Evolutionary conservation across 2,797 vertebrate species (phyloP).

Genomic region (Phoxinus dragarum): DNA sequence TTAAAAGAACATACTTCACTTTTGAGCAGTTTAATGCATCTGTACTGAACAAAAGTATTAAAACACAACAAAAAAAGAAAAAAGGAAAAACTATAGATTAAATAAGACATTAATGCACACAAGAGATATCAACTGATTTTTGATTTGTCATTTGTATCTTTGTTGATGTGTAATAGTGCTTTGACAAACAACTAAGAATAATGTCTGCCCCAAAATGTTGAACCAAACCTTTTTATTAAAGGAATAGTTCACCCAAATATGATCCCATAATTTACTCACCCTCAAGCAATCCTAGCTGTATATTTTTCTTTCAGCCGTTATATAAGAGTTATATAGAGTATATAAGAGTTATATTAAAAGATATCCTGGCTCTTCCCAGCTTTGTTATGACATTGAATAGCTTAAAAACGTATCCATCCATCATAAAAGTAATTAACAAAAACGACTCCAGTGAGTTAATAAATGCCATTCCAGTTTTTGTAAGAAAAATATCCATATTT

Average conservation of each 20-base stretch:
- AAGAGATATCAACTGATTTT: neutral
- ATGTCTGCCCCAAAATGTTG: neutral
- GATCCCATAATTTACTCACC: too few species aligned
- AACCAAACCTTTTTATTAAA: neutral
- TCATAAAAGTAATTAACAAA: too few species aligned
- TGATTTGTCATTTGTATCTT: neutral
- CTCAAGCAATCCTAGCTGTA: too few species aligned
- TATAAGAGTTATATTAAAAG: too few species aligned
- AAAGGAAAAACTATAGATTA: neutral
- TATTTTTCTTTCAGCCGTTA: too few species aligned
- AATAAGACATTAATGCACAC: neutral
- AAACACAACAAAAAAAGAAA: too few species aligned
- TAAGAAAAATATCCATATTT: neutral
- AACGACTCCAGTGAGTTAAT: too few species aligned
- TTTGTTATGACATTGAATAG: neutral
- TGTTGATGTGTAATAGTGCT: neutral
- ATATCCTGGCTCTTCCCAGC: neutral
- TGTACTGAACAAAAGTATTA: neutral
- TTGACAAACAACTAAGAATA: neutral
- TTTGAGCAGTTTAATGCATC: too few species aligned
- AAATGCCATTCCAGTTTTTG: neutral
- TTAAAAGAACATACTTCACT: too few species aligned
- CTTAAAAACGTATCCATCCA: too few species aligned
- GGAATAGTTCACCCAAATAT: too few species aligned
- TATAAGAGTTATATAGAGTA: too few species aligned